A percentile compares a stretch with the other conserved stretches of the same genome.
phyloP scores from a whole-genome alignment of 92 coral and sea anemone genomes.

The Epizoanthus scotinus region DNA sequence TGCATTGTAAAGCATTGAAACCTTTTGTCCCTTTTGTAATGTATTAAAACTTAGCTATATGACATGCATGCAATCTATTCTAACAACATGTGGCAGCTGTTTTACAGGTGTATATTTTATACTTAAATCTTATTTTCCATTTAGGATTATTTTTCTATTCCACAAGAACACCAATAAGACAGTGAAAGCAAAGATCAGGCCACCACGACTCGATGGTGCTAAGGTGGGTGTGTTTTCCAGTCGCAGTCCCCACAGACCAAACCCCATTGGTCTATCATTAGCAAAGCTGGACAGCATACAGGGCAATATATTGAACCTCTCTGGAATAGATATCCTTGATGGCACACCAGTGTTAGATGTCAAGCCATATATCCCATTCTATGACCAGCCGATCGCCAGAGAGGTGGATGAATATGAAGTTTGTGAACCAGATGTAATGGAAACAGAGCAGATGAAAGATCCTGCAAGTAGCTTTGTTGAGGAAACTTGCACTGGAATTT shows the following conservation, averaged over 20 bases:
- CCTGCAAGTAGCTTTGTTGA: not conserved
- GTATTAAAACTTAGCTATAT: no score
- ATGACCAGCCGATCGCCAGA: conserved; percentile 47
- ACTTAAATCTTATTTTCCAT: not conserved
- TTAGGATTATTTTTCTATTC: conserved; percentile 63
- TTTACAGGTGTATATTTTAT: no score
- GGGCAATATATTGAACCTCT: conserved; percentile 51
- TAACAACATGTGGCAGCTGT: no score
- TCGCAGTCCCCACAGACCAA: conserved; percentile 78
- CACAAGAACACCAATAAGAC: conserved; percentile 65
- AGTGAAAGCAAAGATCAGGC: conserved; percentile 60
- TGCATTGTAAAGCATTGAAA: no score
- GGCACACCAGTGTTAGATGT: conserved; percentile 74
- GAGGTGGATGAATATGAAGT: not conserved
- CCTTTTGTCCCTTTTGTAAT: no score
- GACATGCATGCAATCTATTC: no score
- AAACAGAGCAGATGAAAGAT: conserved; percentile 2
- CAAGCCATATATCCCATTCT: conserved; percentile 67
- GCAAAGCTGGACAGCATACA: conserved; percentile 59
- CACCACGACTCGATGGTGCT: conserved; percentile 67
- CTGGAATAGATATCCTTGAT: conserved; percentile 68
- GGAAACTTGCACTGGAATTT: not conserved
- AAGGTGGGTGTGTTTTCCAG: conserved; percentile 71
- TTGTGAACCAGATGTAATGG: not conserved
- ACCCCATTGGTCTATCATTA: conserved; percentile 70